Evolutionary conservation across 2,888 invertebrate genomes (phyloP), one percentile per base, ranked within the genome.

Genomic region (Strigamia crassipes): DNA sequence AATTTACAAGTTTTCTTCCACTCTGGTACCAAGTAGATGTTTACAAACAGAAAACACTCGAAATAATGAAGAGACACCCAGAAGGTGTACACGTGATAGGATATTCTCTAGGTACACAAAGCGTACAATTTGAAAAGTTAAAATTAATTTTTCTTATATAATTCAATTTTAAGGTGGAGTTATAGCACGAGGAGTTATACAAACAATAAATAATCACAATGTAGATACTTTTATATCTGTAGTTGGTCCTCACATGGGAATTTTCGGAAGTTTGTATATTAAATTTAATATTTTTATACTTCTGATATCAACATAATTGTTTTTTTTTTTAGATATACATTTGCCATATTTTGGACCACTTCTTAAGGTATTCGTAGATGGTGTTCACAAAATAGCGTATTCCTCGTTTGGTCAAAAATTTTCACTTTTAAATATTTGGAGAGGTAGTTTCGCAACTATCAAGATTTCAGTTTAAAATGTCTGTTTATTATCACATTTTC

Each of bases 181-280:
- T 12, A 27, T 73, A 15, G 73, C 27, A 10, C 27, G 73, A 27
- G 73, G 27, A 73, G 31, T 73, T 31, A 27, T 73, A 12, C 73
- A 73, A 27, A 73, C 73, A 2, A 73, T 31, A 73, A 73, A 31
- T 31, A 31, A 73, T 31, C 73, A 73, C 73, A 73, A 73, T 31
- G n/a, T 73, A 2, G 73, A 73, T 73, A 73, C 73, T 73, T 73
- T 73, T 27, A 73, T 73, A 73, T 73, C 73, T 12, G n/a, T 73
- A 15, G 15, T 73, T 31, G 73, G 13, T 73, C 73, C 73, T 15
- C 73, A 73, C 1, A 73, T 73, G 73, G 73, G 73, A 31, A 5
- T 73, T 31, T 5, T 13, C 9, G 73, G 73, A 73, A 73, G 73
- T 73, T 27, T 73, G 73, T 23, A 12, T 66, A 23, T 10, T 21